Evolutionary conservation across 2,797 vertebrate genomes (phyloP).

Genomic region (Antennarius maculatus): DNA sequence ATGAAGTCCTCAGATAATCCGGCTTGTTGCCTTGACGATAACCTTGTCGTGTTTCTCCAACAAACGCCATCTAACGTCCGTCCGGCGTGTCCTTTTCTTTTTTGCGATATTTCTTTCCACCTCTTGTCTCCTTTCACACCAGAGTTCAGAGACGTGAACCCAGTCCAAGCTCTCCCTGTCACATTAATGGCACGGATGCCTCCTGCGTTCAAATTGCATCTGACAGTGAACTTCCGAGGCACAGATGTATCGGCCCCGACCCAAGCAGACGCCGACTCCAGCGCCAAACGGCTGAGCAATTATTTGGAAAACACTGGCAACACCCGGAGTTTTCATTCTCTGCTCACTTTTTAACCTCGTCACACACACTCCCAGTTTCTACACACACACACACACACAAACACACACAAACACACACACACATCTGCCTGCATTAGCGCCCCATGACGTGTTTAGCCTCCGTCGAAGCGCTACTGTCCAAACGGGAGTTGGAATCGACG

Average conservation of each 20-base stretch:
- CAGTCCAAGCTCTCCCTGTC: slow-evolving; percentile 67
- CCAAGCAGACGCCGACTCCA: slow-evolving; percentile 55
- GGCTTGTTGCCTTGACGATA: slow-evolving; percentile 29
- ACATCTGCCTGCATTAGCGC: slow-evolving; percentile 26
- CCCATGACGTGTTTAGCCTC: slow-evolving; percentile 49
- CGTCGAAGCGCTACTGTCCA: slow-evolving; percentile 63
- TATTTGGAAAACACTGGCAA: slow-evolving; percentile 70
- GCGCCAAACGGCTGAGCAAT: slow-evolving; percentile 72
- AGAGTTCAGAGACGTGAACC: slow-evolving; percentile 47
- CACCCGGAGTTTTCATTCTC: slow-evolving; percentile 64
- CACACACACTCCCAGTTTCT: slow-evolving; percentile 34
- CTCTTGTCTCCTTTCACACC: slow-evolving; percentile 36
- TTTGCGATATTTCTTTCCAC: slow-evolving; percentile 42
- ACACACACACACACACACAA: neutral
- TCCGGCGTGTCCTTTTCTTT: neutral
- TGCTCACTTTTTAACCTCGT: slow-evolving; percentile 66
- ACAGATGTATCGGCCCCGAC: slow-evolving; percentile 69
- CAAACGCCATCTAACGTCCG: slow-evolving; percentile 13
- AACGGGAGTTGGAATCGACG: slow-evolving; percentile 55
- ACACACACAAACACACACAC: slow-evolving; percentile 17
- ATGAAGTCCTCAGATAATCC: slow-evolving; percentile 48
- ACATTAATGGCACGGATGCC: slow-evolving; percentile 67
- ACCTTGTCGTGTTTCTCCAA: slow-evolving; percentile 19
- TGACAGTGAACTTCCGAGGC: slow-evolving; percentile 75
- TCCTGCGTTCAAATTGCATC: slow-evolving; percentile 62